Percentiles rank a stretch among this genome's conserved stretches.
Evolutionary conservation across 2,113 vertebrate genomes (phyloP).

Genomic region (Pelecanus crispus): DNA sequence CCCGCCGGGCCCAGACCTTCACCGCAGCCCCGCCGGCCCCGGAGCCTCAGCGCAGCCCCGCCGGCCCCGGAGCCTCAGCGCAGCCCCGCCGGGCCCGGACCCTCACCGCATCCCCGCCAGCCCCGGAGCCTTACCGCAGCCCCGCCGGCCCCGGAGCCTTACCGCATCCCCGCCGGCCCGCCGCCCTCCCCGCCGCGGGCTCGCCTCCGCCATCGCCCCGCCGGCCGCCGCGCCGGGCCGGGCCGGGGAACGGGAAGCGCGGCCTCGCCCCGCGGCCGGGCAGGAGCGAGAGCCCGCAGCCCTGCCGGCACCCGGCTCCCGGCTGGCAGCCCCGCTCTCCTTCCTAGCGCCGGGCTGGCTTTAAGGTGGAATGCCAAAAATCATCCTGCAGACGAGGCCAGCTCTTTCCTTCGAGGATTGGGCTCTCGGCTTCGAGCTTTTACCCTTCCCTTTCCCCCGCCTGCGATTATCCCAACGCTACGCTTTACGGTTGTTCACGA

Average conservation of each 20-base stretch:
- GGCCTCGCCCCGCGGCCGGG: too few species aligned
- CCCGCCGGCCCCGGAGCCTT: too few species aligned
- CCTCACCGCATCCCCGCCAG: too few species aligned
- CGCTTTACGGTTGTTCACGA: accelerated
- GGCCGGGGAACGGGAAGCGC: too few species aligned
- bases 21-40: too few species aligned
- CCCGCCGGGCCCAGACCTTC: too few species aligned
- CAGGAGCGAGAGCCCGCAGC: background rate
- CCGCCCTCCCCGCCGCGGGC: constrained; percentile 66
- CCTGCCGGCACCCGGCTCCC: constrained; percentile 19
- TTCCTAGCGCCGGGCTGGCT: constrained; percentile 37
- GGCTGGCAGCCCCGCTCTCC: background rate
- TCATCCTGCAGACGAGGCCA: constrained; percentile 17
- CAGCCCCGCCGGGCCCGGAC: too few species aligned
- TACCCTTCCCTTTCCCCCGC: background rate
- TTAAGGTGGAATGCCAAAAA: constrained; percentile 79
- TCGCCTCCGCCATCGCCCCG: constrained; percentile 46
- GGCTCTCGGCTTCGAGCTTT: background rate
- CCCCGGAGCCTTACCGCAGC: too few species aligned
- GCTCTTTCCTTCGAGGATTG: background rate
- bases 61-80: too few species aligned
- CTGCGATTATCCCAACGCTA: background rate
- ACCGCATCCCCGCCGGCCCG: constrained; percentile 83
- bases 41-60: too few species aligned
- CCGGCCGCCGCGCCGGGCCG: background rate